phyloP scores from a whole-genome alignment of 2,888 invertebrate genomes.

The Plebejus anna region DNA sequence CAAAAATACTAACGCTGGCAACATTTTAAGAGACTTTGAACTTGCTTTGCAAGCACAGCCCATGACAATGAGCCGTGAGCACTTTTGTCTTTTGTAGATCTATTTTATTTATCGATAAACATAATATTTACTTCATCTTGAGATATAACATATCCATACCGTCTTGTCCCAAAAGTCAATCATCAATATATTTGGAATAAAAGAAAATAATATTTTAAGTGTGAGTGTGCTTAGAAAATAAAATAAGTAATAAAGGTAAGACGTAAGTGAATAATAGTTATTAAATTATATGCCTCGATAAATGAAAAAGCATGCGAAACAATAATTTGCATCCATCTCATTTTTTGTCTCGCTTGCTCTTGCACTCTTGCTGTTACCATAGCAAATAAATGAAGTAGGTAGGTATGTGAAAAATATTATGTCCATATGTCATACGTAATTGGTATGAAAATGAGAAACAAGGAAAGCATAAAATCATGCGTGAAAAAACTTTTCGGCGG shows the following conservation, averaged over 20 bases:
- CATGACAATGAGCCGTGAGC: too few relatives aligned
- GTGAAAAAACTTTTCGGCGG: slow-evolving; percentile 48
- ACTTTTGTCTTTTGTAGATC: too few relatives aligned
- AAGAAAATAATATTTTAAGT: background rate
- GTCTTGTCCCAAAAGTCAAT: background rate
- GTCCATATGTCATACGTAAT: background rate
- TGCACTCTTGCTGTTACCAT: background rate
- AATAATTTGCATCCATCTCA: background rate
- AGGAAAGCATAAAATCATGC: slow-evolving; percentile 54
- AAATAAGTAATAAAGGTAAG: background rate
- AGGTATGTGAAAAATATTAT: background rate
- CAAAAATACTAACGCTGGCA: too few relatives aligned
- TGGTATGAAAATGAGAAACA: slow-evolving; percentile 16
- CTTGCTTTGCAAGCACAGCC: too few relatives aligned
- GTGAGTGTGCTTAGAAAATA: background rate
- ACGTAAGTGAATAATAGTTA: background rate
- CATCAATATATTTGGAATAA: background rate
- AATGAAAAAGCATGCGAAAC: background rate
- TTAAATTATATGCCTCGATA: background rate
- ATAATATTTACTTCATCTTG: too few relatives aligned
- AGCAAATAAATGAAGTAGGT: background rate
- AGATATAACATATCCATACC: background rate
- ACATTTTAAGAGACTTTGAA: too few relatives aligned
- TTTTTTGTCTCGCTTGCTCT: slow-evolving; percentile 5
- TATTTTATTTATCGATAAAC: too few relatives aligned